A percentile compares a stretch with the other conserved stretches of the same genome.
phyloP scores from a whole-genome alignment of 1,140 invertebrate species.

The Diorhabda elongata region DNA sequence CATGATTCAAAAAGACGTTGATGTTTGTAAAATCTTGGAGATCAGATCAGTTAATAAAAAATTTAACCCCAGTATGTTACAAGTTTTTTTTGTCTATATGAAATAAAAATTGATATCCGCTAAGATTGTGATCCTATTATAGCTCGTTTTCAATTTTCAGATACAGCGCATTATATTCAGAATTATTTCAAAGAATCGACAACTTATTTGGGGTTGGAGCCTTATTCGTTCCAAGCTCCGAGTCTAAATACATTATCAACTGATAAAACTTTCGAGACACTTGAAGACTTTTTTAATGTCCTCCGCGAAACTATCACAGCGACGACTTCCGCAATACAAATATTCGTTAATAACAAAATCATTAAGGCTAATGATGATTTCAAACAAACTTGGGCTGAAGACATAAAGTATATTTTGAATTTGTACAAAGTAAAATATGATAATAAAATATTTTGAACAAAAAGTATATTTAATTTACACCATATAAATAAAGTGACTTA shows the following conservation, averaged over 20 bases:
- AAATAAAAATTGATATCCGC: too few relatives aligned
- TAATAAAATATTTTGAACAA: slow-evolving; percentile 6
- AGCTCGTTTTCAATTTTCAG: not conserved
- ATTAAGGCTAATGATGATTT: slow-evolving; percentile 7
- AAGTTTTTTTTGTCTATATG: too few relatives aligned
- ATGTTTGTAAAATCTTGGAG: too few relatives aligned
- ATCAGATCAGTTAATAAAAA: too few relatives aligned
- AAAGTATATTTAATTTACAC: not conserved
- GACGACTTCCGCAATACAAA: not conserved
- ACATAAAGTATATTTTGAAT: slow-evolving; percentile 7
- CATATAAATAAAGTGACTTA: too few relatives aligned
- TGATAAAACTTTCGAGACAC: not conserved
- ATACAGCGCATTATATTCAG: not conserved
- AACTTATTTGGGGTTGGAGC: not conserved
- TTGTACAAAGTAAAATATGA: slow-evolving; percentile 18
- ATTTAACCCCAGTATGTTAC: too few relatives aligned
- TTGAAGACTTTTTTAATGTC: slow-evolving; percentile 3
- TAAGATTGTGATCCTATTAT: too few relatives aligned
- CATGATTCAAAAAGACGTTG: too few relatives aligned
- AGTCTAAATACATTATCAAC: not conserved
- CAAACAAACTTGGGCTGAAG: slow-evolving; percentile 9
- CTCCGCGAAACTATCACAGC: not conserved
- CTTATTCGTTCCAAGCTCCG: not conserved
- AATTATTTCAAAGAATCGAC: not conserved
- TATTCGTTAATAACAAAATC: slow-evolving; percentile 3